Percentiles rank a stretch among this genome's conserved stretches.
Evolutionary conservation across 2,113 vertebrate genomes (phyloP).

Genomic region (Amphilophus citrinellus): DNA sequence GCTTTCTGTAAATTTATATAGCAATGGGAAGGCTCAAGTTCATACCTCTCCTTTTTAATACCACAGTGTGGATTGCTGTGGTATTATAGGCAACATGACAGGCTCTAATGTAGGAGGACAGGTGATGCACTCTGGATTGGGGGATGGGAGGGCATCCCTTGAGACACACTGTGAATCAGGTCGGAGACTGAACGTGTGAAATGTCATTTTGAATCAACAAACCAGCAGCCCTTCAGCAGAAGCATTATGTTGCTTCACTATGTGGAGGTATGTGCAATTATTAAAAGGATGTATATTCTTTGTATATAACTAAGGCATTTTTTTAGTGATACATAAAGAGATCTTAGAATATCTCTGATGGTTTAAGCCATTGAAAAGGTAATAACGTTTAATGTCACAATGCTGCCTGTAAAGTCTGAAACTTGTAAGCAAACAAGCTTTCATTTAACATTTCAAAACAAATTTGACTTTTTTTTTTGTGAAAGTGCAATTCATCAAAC

Average conservation of each 20-base stretch:
- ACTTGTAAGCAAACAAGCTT: neutral
- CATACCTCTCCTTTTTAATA: neutral
- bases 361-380: neutral
- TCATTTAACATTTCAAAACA: slow-evolving; percentile 10
- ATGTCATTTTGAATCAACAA: slow-evolving; percentile 66
- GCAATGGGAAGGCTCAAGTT: neutral
- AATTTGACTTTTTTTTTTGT: neutral
- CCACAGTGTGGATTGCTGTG: neutral
- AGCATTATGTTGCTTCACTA: neutral
- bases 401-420: neutral
- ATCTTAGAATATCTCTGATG: neutral
- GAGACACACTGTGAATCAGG: slow-evolving; percentile 41
- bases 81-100: slow-evolving; percentile 33
- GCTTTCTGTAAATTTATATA: neutral
- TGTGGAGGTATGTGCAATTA: neutral
- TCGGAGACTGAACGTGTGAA: slow-evolving; percentile 65
- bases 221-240: slow-evolving; percentile 32
- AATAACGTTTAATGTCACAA: neutral
- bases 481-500: neutral
- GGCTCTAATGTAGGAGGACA: slow-evolving; percentile 59
- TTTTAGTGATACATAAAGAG: neutral
- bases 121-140: slow-evolving; percentile 45
- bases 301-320: slow-evolving; percentile 3
- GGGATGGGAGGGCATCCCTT: slow-evolving; percentile 26
- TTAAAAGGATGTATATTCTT: slow-evolving; percentile 14